These are phyloP conservation scores for Saguinus midas DNA, from an alignment of 2,113 vertebrate genomes.

Conservation along the genomic window DNA sequence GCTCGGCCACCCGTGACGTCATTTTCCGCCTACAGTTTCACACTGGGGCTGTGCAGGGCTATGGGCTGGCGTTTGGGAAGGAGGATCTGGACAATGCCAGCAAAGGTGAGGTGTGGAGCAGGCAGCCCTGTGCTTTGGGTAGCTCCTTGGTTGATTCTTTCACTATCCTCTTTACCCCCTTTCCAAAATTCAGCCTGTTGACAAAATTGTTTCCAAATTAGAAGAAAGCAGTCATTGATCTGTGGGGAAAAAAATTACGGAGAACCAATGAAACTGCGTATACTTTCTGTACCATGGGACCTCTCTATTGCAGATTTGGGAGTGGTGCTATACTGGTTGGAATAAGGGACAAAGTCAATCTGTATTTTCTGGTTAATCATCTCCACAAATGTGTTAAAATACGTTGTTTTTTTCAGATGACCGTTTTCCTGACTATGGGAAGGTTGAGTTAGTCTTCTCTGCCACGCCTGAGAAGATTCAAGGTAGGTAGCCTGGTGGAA, in stretches of 20 bases:
- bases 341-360: no score
- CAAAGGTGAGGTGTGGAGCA: slow-evolving; percentile 83
- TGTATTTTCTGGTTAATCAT: rapidly evolving
- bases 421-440: slow-evolving; percentile 93
- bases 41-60: slow-evolving; percentile 93
- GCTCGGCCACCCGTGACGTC: slow-evolving; percentile 86
- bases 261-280: rapidly evolving
- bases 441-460: slow-evolving; percentile 95
- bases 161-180: background rate
- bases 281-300: rapidly evolving
- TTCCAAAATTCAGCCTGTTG: rapidly evolving
- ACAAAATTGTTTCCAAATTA: background rate
- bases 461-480: slow-evolving; percentile 91
- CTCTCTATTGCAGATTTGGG: no score
- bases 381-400: background rate
- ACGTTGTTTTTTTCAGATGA: slow-evolving; percentile 84
- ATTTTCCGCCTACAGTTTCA: slow-evolving; percentile 97
- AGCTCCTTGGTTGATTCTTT: background rate
- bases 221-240: background rate
- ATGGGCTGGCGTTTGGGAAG: slow-evolving; percentile 90
- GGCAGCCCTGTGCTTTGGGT: background rate
- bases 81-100: slow-evolving; percentile 93
- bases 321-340: rapidly evolving
- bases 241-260: background rate
- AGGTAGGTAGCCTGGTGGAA: slow-evolving; percentile 82